phyloP scores from a whole-genome alignment of 1,140 invertebrate species.

The Atta colombica region DNA sequence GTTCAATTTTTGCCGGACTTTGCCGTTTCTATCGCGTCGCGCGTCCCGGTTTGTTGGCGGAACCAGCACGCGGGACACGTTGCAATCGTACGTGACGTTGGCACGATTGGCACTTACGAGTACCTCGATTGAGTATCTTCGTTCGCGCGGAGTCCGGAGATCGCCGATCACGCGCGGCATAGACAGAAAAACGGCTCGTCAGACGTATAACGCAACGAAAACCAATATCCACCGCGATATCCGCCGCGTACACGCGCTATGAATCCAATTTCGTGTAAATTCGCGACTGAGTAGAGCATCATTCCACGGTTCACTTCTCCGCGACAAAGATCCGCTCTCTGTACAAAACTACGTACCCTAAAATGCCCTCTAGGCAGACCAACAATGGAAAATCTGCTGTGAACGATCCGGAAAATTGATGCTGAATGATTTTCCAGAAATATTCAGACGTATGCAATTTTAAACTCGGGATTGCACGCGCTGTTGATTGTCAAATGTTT shows the following conservation, averaged over 20 bases:
- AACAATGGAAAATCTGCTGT: neutral
- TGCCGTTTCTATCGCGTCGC: constrained; percentile 61
- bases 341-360: neutral
- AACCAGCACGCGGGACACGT: constrained; percentile 58
- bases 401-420: neutral
- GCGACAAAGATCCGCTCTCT: constrained; percentile 29
- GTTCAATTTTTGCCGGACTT: constrained; percentile 62
- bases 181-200: constrained; percentile 66
- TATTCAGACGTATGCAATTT: neutral
- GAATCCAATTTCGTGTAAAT: constrained; percentile 69
- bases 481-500: neutral
- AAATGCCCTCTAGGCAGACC: constrained; percentile 9
- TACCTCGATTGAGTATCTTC: constrained; percentile 70
- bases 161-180: constrained; percentile 24
- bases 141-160: constrained; percentile 24
- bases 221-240: constrained; percentile 69
- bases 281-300: constrained; percentile 50
- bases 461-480: neutral
- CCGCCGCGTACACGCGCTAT: constrained; percentile 45
- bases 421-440: neutral
- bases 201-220: constrained; percentile 70
- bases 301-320: constrained; percentile 24
- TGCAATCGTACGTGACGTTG: constrained; percentile 72
- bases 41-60: constrained; percentile 21
- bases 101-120: constrained; percentile 72